These are phyloP conservation scores for Samia ricini DNA, from an alignment of 1,140 invertebrate genomes.

Conservation along the genomic window DNA sequence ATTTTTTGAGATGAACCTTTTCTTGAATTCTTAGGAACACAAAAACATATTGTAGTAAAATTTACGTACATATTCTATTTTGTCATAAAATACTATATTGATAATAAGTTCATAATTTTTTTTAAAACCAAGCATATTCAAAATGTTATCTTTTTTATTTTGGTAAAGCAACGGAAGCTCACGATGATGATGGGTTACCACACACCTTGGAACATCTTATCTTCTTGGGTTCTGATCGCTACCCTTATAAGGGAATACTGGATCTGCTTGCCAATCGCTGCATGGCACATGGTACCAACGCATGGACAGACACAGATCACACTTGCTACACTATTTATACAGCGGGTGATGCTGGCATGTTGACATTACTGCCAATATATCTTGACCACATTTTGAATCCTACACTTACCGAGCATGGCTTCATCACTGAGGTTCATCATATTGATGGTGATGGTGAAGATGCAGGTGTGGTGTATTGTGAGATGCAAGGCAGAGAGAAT, in stretches of 20 bases:
- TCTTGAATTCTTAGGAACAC: no score
- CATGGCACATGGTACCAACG: constrained; percentile 94
- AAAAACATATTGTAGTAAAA: no score
- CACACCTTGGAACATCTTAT: constrained; percentile 96
- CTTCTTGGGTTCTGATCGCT: constrained; percentile 93
- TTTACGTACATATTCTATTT: no score
- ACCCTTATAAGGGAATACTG: constrained; percentile 93
- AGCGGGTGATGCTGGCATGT: constrained; percentile 91
- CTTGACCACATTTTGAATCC: constrained; percentile 94
- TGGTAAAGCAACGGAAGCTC: constrained; percentile 90
- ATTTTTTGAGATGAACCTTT: no score
- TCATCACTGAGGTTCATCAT: constrained; percentile 94
- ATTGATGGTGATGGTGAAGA: constrained; percentile 92
- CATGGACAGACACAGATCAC: constrained; percentile 90
- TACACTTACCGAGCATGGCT: constrained; percentile 87
- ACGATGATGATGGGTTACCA: constrained; percentile 94
- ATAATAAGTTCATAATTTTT: no score
- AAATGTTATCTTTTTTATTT: constrained; percentile 1
- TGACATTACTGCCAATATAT: constrained; percentile 93
- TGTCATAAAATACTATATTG: no score
- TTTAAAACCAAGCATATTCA: neutral
- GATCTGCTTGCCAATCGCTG: constrained; percentile 94
- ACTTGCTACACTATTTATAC: constrained; percentile 94
- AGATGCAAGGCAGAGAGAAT: constrained; percentile 94
- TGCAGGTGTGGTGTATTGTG: constrained; percentile 95